A percentile compares a stretch with the other conserved stretches of the same genome.
Evolutionary conservation across 2,797 vertebrate species (phyloP).

Genomic region (Artibeus jamaicensis): DNA sequence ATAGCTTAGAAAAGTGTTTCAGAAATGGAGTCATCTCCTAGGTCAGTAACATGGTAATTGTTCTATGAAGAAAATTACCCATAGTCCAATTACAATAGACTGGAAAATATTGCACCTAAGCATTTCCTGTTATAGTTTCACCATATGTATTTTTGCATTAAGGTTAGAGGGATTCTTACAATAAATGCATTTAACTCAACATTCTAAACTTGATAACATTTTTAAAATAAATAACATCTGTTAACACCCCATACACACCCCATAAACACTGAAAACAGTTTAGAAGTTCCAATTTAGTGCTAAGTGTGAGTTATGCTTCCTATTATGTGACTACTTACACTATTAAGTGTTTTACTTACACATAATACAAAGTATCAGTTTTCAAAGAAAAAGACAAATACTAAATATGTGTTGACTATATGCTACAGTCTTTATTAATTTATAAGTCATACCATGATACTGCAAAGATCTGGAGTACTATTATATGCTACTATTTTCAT

Average conservation of each 20-base stretch:
- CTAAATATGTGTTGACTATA: neutral
- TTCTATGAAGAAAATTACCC: neutral
- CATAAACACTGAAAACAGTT: neutral
- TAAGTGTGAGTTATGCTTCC: neutral
- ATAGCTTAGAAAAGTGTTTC: neutral
- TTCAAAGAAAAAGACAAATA: neutral
- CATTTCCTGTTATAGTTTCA: neutral
- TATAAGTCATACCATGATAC: neutral
- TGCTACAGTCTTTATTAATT: neutral
- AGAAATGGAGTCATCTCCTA: neutral
- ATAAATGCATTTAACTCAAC: neutral
- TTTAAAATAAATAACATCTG: neutral
- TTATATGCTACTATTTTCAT: neutral
- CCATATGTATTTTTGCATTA: neutral
- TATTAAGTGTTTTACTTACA: neutral
- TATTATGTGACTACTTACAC: neutral
- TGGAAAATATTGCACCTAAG: neutral
- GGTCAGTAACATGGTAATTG: neutral
- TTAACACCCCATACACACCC: neutral
- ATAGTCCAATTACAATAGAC: neutral
- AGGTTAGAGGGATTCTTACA: neutral
- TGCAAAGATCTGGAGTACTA: neutral
- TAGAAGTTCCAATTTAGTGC: neutral
- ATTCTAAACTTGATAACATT: neutral
- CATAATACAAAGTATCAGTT: neutral